Conservation (phyloP, 1,140 invertebrate genomes). For the Trachymyrmex septentrionalis region DNA sequence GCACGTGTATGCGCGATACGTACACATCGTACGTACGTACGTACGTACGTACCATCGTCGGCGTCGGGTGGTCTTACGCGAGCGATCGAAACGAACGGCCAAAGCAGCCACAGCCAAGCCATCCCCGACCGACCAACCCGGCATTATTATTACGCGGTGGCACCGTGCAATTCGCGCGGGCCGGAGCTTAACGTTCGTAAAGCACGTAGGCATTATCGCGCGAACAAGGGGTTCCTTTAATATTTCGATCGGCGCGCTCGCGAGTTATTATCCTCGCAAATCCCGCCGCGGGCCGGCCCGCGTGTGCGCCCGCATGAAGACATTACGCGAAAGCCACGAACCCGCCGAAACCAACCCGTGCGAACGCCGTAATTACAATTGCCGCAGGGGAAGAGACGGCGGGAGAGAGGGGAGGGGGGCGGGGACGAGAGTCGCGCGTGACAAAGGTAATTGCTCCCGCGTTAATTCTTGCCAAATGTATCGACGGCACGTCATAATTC, state of each 20-base stretch:
- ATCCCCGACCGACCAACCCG: constrained; percentile 43
- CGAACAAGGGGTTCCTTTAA: constrained; percentile 61
- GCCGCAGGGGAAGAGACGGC: background rate
- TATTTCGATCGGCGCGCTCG: constrained; percentile 60
- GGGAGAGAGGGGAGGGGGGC: too few species aligned
- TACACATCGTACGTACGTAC: constrained; percentile 7
- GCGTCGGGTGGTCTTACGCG: constrained; percentile 66
- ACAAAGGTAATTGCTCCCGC: constrained; percentile 26
- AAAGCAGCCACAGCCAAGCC: background rate
- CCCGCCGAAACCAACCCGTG: constrained; percentile 31
- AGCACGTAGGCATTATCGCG: constrained; percentile 71
- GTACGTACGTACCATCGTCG: constrained; percentile 47
- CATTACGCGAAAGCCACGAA: constrained; percentile 49
- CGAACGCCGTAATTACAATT: constrained; percentile 49
- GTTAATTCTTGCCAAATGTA: constrained; percentile 29
- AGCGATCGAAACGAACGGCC: constrained; percentile 63
- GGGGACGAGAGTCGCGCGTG: constrained; percentile 14
- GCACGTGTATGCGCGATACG: constrained; percentile 6
- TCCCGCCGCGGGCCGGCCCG: constrained; percentile 38
- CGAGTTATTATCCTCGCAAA: constrained; percentile 65
- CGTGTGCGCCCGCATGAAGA: constrained; percentile 49
- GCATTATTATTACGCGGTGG: constrained; percentile 73
- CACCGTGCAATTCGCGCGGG: constrained; percentile 59
- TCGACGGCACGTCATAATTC: constrained; percentile 24
- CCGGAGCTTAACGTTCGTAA: constrained; percentile 67